These are phyloP conservation scores for Novumbra hubbsi DNA, from an alignment of 2,797 vertebrate genomes.

Conservation along the genomic window DNA sequence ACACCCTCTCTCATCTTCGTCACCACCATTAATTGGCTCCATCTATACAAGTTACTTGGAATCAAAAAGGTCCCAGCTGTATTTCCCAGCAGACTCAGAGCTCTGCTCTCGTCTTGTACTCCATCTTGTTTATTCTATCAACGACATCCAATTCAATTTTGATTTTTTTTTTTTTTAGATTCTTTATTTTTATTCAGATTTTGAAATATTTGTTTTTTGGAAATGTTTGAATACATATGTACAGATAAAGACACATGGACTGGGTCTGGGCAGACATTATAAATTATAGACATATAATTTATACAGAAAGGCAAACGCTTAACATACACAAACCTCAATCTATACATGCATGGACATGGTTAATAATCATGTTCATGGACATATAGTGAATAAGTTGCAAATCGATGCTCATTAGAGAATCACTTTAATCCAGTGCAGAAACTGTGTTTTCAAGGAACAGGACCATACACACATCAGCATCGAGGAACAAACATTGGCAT, in stretches of 20 bases:
- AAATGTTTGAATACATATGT: constrained; percentile 47
- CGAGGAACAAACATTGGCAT: constrained; percentile 34
- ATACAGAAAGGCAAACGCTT: constrained; percentile 62
- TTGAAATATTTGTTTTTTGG: background rate
- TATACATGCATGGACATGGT: constrained; percentile 19
- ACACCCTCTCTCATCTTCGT: constrained; percentile 22
- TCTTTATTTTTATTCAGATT: constrained; percentile 7
- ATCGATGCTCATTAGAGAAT: constrained; percentile 53
- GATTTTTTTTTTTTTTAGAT: too few relatives aligned
- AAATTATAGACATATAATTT: constrained; percentile 84
- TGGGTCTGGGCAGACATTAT: constrained; percentile 80
- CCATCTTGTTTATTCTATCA: constrained; percentile 14
- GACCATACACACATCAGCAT: constrained; percentile 30
- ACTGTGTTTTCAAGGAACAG: constrained; percentile 34
- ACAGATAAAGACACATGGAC: constrained; percentile 88
- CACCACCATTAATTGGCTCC: constrained; percentile 38
- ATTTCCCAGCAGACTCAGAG: constrained; percentile 56
- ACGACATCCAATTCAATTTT: constrained; percentile 9
- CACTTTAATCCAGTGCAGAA: constrained; percentile 39
- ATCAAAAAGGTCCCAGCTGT: constrained; percentile 54
- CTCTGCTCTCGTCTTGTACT: constrained; percentile 45
- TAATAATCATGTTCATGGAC: constrained; percentile 31
- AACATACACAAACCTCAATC: constrained; percentile 29
- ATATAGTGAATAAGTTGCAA: constrained; percentile 39
- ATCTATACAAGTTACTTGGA: constrained; percentile 32